These are phyloP conservation scores for Mesodorylaimus sp. DNA, from an alignment of 2,888 invertebrate genomes.

Conservation along the genomic window DNA sequence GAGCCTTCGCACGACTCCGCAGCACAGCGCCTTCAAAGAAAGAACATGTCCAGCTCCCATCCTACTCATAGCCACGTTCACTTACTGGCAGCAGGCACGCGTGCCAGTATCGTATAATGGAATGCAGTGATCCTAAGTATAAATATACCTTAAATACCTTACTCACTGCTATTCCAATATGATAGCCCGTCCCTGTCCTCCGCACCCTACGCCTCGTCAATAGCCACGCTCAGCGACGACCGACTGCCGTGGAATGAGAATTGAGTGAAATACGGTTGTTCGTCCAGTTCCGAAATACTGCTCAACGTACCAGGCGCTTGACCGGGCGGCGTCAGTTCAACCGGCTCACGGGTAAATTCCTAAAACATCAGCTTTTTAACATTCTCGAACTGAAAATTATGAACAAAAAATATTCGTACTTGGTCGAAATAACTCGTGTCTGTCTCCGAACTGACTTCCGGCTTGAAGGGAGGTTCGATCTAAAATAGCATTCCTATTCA, in stretches of 20 bases:
- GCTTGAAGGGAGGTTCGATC: constrained; percentile 54
- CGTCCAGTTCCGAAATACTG: constrained; percentile 44
- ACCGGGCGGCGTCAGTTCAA: constrained; percentile 84
- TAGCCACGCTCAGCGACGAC: neutral
- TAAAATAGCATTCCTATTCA: constrained; percentile 29
- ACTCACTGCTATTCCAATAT: too few species aligned
- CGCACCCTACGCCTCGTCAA: neutral
- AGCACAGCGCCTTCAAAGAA: too few species aligned
- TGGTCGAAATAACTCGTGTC: constrained; percentile 89
- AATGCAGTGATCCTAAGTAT: too few species aligned
- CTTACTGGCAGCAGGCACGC: too few species aligned
- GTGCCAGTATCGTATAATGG: too few species aligned
- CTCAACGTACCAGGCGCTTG: constrained; percentile 40
- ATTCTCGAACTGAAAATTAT: too few species aligned
- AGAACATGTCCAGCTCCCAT: too few species aligned
- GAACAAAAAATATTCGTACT: constrained; percentile 14
- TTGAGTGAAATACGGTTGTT: constrained; percentile 50
- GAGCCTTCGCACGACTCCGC: too few species aligned
- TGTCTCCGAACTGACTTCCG: constrained; percentile 67
- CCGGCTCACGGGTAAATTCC: constrained; percentile 91
- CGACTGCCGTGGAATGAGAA: constrained; percentile 47
- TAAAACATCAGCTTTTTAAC: constrained; percentile 32
- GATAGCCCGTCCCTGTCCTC: neutral
- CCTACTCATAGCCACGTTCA: too few species aligned
- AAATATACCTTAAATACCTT: too few species aligned